Conservation (phyloP, 1,140 invertebrate genomes). For the Chymomyza costata region DNA sequence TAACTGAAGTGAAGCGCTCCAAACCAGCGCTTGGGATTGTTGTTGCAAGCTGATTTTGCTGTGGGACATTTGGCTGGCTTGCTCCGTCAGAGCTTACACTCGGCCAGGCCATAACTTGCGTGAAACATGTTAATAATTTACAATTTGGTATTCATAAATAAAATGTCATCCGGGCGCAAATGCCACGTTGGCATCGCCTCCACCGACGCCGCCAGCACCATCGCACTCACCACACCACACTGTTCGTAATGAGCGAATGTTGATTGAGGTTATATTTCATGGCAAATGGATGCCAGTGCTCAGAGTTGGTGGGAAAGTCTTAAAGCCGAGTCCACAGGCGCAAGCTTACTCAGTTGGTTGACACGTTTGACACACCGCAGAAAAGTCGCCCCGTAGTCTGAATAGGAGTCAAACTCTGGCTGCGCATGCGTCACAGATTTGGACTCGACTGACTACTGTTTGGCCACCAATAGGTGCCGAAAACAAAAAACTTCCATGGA, state of each 20-base stretch:
- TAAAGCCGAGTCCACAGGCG: constrained; percentile 22
- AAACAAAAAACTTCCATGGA: background rate
- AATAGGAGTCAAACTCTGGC: too few species aligned
- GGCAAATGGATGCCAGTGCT: constrained; percentile 57
- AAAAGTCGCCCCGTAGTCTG: constrained; percentile 21
- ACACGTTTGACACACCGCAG: constrained; percentile 57
- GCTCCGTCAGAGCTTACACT: constrained; percentile 31
- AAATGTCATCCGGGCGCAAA: constrained; percentile 55
- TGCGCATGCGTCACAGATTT: constrained; percentile 30
- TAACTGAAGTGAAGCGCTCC: background rate
- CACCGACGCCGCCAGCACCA: constrained; percentile 36
- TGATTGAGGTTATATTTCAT: constrained; percentile 73
- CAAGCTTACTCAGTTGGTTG: constrained; percentile 38
- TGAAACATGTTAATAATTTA: constrained; percentile 74
- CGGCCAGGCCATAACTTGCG: constrained; percentile 66
- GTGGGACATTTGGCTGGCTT: constrained; percentile 19
- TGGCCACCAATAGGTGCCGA: constrained; percentile 17
- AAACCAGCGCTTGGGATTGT: background rate
- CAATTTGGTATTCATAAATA: constrained; percentile 74
- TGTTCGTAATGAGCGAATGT: constrained; percentile 64
- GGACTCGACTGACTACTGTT: background rate
- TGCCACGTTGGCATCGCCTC: constrained; percentile 31
- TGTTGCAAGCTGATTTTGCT: background rate
- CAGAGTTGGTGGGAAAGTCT: constrained; percentile 44
- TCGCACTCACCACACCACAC: constrained; percentile 4